Conservation (phyloP, 1,140 invertebrate genomes). For the Dermatophagoides farinae region DNA sequence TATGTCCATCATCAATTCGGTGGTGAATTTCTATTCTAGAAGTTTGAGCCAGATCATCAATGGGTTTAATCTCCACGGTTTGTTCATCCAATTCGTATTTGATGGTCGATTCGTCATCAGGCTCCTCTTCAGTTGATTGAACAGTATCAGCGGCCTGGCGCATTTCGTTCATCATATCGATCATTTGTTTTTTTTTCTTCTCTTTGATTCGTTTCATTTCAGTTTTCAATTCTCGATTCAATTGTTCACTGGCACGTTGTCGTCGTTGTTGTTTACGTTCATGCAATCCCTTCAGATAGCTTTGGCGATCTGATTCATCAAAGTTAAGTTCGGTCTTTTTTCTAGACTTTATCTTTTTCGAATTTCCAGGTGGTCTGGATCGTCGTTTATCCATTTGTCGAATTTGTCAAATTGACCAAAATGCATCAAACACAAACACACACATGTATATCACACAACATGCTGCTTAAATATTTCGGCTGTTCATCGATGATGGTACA, state of each 20-base stretch:
- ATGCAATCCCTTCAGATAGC: neutral
- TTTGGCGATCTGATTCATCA: neutral
- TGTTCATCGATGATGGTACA: neutral
- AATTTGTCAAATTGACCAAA: neutral
- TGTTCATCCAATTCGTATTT: slow-evolving; percentile 5
- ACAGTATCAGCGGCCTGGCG: neutral
- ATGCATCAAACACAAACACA: neutral
- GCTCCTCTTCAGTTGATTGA: neutral
- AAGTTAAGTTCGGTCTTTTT: neutral
- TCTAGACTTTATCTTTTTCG: too few species aligned
- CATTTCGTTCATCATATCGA: neutral
- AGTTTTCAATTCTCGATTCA: slow-evolving; percentile 6
- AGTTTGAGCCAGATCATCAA: slow-evolving; percentile 8
- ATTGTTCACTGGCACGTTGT: slow-evolving; percentile 8
- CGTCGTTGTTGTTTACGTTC: slow-evolving; percentile 14
- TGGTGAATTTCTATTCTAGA: too few species aligned
- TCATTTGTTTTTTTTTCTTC: neutral
- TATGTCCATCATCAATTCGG: too few species aligned
- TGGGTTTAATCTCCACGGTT: neutral
- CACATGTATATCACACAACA: neutral
- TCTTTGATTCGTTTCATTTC: slow-evolving; percentile 13
- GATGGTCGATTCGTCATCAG: neutral
- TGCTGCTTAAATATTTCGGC: neutral
- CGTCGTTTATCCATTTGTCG: neutral
- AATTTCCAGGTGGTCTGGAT: neutral